Evolutionary conservation across 1,140 invertebrate genomes (phyloP), one percentile per base, ranked within the genome.

Genomic region (Ceratina australensis): DNA sequence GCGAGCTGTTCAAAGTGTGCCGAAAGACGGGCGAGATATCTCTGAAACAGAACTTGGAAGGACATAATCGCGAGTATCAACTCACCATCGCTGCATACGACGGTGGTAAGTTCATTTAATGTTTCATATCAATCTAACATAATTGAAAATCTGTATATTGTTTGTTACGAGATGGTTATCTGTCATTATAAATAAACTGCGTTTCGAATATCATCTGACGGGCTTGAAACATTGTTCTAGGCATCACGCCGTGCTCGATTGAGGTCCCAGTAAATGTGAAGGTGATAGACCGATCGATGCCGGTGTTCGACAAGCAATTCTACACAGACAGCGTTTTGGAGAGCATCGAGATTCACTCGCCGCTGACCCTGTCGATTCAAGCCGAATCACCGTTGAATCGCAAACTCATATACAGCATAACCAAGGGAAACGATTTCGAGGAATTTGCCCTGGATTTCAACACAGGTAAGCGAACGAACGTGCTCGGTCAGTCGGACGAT

Each of bases 51-150:
- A 94, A 95, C 80, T 92, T 98, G 8, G 97, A 98, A 89, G 96
- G 97, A 5, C 95, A 96, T 85, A 96, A 96, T 88, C 94, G 94
- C 75, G 95, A 97, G 87, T 98, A 98, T 91, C 94, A 96, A 75
- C 93, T 99, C 3, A 94, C 95, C 20, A 95, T 99, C 67, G 95
- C 95, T 65, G 98, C 98, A 2, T 97, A 96, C 88, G 98, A 99
- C 93, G 96, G 96, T 91, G 98, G 98, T 95, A 93, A 90, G 88
- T 82, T 54, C 2, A 3, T 13, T 15, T 16, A 20, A 54, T 68
- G 22, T 47, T 16, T 8, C 10, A 42, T 42, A 42, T 42, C 22
- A 26, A 20, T 18, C 24, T 50, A 26, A 50, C 47, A 10, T 42
- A 42, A 42, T 42, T 42, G 5, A 42, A 42, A 10, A 42, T 42